Evolutionary conservation across 2,888 invertebrate genomes (phyloP).

Genomic region (Operophtera brumata): DNA sequence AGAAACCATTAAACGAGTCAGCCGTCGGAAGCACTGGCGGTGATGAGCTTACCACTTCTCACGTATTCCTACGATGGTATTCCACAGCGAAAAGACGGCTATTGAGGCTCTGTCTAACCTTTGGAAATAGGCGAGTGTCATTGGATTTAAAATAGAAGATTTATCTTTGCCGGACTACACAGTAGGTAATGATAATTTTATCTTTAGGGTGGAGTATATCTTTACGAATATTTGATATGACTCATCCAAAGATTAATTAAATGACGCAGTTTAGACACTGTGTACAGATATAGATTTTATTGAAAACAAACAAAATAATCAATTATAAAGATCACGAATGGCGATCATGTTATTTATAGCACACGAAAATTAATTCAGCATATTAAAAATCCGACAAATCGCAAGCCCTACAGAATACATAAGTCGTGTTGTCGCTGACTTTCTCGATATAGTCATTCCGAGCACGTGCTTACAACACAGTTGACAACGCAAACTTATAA

Average conservation of each 20-base stretch:
- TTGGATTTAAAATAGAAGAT: neutral
- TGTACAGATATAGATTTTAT: neutral
- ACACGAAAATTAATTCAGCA: slow-evolving; percentile 4
- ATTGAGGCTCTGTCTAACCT: too few species aligned
- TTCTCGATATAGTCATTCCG: slow-evolving; percentile 64
- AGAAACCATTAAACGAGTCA: too few species aligned
- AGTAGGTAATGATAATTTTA: neutral
- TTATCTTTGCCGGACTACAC: neutral
- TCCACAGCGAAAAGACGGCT: too few species aligned
- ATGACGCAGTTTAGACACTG: neutral
- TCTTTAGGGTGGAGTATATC: neutral
- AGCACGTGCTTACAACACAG: slow-evolving; percentile 60
- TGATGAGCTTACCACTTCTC: too few species aligned
- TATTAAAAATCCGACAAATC: slow-evolving; percentile 22
- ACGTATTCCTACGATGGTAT: too few species aligned
- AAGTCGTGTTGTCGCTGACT: slow-evolving; percentile 51
- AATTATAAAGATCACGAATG: slow-evolving; percentile 4
- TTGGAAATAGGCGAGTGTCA: too few species aligned
- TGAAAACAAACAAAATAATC: neutral
- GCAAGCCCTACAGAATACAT: slow-evolving; percentile 54
- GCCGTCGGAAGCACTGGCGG: too few species aligned
- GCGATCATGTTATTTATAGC: slow-evolving; percentile 4
- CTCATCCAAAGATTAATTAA: neutral
- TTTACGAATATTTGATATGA: slow-evolving; percentile 2
- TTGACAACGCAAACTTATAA: slow-evolving; percentile 45